Evolutionary conservation across 1,140 invertebrate species (phyloP), one percentile per base, ranked within the genome.

Genomic region (Sminthurides bifidus): DNA sequence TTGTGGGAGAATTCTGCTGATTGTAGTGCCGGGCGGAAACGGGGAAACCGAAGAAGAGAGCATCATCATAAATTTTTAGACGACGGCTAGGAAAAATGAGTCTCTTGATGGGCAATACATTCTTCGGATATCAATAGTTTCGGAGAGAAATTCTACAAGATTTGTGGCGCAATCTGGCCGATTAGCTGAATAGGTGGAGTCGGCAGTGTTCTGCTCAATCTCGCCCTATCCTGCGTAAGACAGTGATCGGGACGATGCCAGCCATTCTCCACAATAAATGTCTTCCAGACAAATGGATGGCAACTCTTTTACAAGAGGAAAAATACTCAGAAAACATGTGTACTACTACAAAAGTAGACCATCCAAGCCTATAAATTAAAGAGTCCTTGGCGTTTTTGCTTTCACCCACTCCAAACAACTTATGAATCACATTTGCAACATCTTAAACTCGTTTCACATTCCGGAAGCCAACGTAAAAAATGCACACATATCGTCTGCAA

Each of bases 201-300:
- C 6, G 19, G 19, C 21, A 43, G 21, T 10, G 40, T 43, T 19
- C 19, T n/a, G 21, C 5, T 8, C 6, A 21, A 43, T 6, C 14
- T 8, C 6, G 40, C 14, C 14, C 8, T n/a, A 15, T 23, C 6
- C 15, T 8, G 41, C 41, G 6, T 10, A 43, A 15, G 41, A 43
- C 41, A 14, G 12, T 43, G 41, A 12, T 43, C 21, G 4, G 8
- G 44, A 48, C 44, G 44, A n/a, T n/a, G n/a, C n/a, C n/a, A n/a
- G n/a, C n/a, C n/a, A n/a, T n/a, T n/a, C n/a, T n/a, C n/a, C 44
- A 27, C 44, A 48, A 48, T 26, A 30, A 48, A 48, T 48, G 30
- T 48, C 27, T 48, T 30, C 30, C 44, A 48, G 30, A 43, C 21
- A 43, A 48, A 48, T 48, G 44, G 44, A 48, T 27, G 44, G 44